These are phyloP conservation scores for Craseonycteris thonglongyai DNA, from an alignment of 2,113 vertebrate genomes.

Conservation along the genomic window DNA sequence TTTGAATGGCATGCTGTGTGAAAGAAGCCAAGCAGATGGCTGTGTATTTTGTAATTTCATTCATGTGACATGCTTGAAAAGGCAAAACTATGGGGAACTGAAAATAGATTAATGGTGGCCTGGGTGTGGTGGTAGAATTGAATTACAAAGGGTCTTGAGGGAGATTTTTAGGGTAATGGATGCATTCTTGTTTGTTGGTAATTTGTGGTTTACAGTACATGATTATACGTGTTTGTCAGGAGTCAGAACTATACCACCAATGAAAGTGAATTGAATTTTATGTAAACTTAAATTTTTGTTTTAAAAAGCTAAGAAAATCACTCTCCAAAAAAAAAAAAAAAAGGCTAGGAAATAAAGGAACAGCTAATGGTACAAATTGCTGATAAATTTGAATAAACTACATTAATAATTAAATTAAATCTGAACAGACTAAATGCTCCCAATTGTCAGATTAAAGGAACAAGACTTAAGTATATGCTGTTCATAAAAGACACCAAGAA, in stretches of 20 bases:
- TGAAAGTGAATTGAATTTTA: background rate
- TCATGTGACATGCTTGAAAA: background rate
- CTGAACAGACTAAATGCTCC: background rate
- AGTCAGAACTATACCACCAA: background rate
- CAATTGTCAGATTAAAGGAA: background rate
- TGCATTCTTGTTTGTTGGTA: background rate
- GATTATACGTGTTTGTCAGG: background rate
- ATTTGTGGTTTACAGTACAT: background rate
- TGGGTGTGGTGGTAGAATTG: background rate
- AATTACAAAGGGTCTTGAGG: background rate
- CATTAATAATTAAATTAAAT: background rate
- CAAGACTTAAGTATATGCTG: background rate
- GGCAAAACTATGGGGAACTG: background rate
- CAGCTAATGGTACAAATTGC: background rate
- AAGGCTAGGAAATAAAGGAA: background rate
- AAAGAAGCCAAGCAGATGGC: background rate
- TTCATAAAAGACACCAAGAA: background rate
- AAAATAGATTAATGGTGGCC: background rate
- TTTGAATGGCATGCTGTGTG: background rate
- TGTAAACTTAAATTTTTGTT: background rate
- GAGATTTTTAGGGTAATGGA: background rate
- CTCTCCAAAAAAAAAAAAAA: too few species aligned
- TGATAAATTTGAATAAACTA: background rate
- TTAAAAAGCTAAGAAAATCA: background rate
- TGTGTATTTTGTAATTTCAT: background rate